Evolutionary conservation across 2,113 vertebrate species (phyloP).

Genomic region (Donacobius atricapilla): DNA sequence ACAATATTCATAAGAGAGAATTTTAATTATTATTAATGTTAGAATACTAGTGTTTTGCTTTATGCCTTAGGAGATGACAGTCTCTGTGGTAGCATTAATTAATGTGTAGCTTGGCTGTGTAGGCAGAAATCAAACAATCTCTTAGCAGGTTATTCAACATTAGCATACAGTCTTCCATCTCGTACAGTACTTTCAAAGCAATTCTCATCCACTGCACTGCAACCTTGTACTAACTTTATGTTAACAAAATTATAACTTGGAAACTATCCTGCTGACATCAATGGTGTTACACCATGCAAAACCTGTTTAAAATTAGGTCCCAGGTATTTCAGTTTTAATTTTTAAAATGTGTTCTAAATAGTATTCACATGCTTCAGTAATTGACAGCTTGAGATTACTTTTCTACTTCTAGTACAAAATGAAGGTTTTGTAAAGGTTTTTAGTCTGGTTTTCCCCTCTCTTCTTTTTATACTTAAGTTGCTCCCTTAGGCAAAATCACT

Average conservation of each 20-base stretch:
- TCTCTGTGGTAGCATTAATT: constrained; percentile 26
- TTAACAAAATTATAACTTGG: constrained; percentile 46
- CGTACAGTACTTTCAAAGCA: neutral
- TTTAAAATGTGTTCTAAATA: constrained; percentile 39
- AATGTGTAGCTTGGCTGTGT: constrained; percentile 40
- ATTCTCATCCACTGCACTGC: constrained; percentile 14
- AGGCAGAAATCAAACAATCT: constrained; percentile 48
- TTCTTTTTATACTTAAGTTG: neutral
- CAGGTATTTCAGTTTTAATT: constrained; percentile 4
- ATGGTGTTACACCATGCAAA: neutral
- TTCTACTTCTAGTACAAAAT: neutral
- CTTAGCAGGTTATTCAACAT: constrained; percentile 15
- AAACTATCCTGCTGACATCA: constrained; percentile 54
- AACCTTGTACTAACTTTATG: constrained; percentile 4
- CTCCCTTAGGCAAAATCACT: neutral
- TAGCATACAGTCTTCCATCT: neutral
- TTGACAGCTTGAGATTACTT: neutral
- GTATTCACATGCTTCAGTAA: neutral
- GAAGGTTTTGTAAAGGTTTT: neutral
- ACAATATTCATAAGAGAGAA: constrained; percentile 25
- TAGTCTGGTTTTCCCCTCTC: neutral
- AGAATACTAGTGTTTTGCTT: constrained; percentile 16
- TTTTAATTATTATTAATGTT: constrained; percentile 36
- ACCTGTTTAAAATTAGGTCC: constrained; percentile 46
- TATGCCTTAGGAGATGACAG: constrained; percentile 35